These are phyloP conservation scores for Euura saliciscinereae DNA, from an alignment of 1,140 invertebrate genomes.

Conservation along the genomic window DNA sequence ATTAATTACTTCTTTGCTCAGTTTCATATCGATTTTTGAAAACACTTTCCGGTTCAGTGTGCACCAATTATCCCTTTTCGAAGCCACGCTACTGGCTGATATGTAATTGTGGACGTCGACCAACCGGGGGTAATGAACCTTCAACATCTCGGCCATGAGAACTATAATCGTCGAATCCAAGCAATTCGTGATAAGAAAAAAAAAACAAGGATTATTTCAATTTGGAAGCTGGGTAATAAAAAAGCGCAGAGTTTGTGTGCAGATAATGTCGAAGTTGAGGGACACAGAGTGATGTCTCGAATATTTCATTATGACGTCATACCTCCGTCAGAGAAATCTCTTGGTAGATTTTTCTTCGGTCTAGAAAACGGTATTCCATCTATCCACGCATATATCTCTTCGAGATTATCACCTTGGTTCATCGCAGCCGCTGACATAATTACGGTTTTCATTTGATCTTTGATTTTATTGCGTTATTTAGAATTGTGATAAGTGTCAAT, in stretches of 20 bases:
- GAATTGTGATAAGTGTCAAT: no score
- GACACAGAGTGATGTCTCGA: not conserved
- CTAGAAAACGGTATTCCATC: slow-evolving; percentile 64
- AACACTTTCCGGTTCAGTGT: slow-evolving; percentile 72
- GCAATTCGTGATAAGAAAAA: slow-evolving; percentile 23
- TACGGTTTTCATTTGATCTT: no score
- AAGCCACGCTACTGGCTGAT: slow-evolving; percentile 64
- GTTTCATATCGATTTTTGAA: slow-evolving; percentile 63
- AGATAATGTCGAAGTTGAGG: not conserved
- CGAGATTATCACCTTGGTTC: slow-evolving; percentile 15
- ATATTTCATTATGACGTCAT: slow-evolving; percentile 21
- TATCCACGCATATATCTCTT: slow-evolving; percentile 63
- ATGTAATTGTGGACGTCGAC: slow-evolving; percentile 75
- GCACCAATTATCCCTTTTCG: slow-evolving; percentile 74
- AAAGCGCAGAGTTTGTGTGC: not conserved
- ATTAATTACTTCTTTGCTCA: slow-evolving; percentile 63
- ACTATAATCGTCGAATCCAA: slow-evolving; percentile 46
- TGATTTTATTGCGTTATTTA: no score
- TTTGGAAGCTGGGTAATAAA: not conserved
- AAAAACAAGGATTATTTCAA: not conserved
- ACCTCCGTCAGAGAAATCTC: slow-evolving; percentile 74
- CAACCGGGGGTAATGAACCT: slow-evolving; percentile 68
- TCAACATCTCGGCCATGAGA: slow-evolving; percentile 71
- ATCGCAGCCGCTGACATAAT: not conserved
- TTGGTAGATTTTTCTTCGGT: slow-evolving; percentile 65